Evolutionary conservation across 2,797 vertebrate species (phyloP).

Genomic region (Epinephelus coioides): DNA sequence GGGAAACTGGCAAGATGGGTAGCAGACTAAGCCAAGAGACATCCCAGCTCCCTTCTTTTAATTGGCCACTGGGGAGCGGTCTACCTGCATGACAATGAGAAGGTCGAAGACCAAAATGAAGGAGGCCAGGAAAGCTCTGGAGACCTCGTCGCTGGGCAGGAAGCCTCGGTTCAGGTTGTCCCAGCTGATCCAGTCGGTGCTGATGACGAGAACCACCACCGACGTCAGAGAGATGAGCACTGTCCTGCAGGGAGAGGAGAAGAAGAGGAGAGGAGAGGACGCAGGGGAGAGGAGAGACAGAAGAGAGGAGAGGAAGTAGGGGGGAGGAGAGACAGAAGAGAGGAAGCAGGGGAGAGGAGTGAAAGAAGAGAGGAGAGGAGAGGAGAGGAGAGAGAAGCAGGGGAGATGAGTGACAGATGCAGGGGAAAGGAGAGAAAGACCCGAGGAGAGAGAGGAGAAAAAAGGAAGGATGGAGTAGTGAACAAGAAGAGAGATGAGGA

Average conservation of each 20-base stretch:
- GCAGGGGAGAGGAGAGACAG: background rate
- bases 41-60: conserved; percentile 53
- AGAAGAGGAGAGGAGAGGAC: background rate
- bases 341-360: too few species aligned
- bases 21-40: conserved; percentile 68
- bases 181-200: conserved; percentile 99
- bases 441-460: too few species aligned
- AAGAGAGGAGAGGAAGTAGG: accelerated
- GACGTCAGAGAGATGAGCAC: conserved; percentile 96
- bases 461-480: background rate
- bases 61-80: conserved; percentile 78
- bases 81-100: conserved; percentile 99
- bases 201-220: conserved; percentile 96
- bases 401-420: background rate
- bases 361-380: too few species aligned
- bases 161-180: conserved; percentile 98
- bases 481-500: too few species aligned
- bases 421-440: background rate
- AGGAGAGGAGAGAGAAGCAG: background rate
- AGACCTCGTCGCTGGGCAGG: conserved; percentile 97
- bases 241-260: conserved; percentile 83
- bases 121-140: conserved; percentile 97
- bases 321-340: accelerated
- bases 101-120: conserved; percentile 99
- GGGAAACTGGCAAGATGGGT: conserved; percentile 59